Conservation (phyloP, 2,888 invertebrate genomes). For the Marronus borbonicus region DNA sequence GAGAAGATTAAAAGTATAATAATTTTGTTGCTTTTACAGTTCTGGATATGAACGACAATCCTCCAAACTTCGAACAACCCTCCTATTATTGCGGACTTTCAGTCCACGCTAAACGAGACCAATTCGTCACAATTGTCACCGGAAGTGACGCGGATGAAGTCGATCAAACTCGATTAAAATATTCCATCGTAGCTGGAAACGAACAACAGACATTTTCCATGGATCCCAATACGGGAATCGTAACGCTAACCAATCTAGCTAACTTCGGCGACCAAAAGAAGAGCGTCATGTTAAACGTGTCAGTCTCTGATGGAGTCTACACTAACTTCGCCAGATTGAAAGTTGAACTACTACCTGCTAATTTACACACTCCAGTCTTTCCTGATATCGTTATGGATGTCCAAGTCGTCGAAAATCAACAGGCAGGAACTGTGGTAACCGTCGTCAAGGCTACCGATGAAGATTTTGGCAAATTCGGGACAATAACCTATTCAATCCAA, state of each 20-base stretch:
- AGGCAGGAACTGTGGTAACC: constrained; percentile 82
- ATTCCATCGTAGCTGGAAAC: constrained; percentile 88
- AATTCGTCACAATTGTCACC: constrained; percentile 89
- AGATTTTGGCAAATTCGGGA: constrained; percentile 85
- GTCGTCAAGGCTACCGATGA: constrained; percentile 84
- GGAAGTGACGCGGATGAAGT: constrained; percentile 91
- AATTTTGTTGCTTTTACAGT: constrained; percentile 71
- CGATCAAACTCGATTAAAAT: constrained; percentile 82
- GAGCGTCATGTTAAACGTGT: constrained; percentile 86
- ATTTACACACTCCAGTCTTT: constrained; percentile 86
- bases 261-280: constrained; percentile 79
- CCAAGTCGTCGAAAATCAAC: constrained; percentile 85
- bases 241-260: constrained; percentile 83
- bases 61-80: constrained; percentile 87
- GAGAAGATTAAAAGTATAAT: too few relatives aligned
- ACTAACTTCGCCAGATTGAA: constrained; percentile 89
- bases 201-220: constrained; percentile 83
- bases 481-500: constrained; percentile 84
- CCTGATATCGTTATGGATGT: constrained; percentile 85
- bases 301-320: constrained; percentile 96
- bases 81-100: constrained; percentile 86
- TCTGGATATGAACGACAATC: constrained; percentile 92
- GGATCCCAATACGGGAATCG: constrained; percentile 75
- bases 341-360: constrained; percentile 84
- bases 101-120: constrained; percentile 86